Evolutionary conservation across 2,888 invertebrate species (phyloP).

Genomic region (Augiades crinisus): DNA sequence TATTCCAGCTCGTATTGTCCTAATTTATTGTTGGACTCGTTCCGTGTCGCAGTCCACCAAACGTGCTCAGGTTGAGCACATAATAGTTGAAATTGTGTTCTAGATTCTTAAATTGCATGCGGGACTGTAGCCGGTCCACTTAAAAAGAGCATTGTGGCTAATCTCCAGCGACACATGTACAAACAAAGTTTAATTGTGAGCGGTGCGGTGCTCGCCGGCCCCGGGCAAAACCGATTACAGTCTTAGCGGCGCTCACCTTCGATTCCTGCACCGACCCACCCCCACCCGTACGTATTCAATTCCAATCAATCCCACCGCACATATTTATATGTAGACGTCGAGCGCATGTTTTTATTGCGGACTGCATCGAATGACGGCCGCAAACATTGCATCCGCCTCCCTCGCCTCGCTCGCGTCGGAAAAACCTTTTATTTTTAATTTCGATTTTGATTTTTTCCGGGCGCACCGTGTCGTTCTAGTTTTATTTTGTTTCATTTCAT

Average conservation of each 20-base stretch:
- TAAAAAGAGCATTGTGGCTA: constrained; percentile 79
- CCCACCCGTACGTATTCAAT: constrained; percentile 73
- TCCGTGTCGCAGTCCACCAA: constrained; percentile 12
- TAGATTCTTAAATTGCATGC: constrained; percentile 74
- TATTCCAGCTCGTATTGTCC: constrained; percentile 5
- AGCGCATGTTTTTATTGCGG: constrained; percentile 75
- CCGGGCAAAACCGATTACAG: constrained; percentile 80
- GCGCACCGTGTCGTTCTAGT: constrained; percentile 69
- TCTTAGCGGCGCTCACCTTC: constrained; percentile 79
- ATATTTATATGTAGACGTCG: constrained; percentile 75
- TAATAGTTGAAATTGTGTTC: constrained; percentile 61
- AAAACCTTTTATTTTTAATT: constrained; percentile 79
- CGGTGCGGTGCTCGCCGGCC: constrained; percentile 48
- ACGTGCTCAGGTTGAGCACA: constrained; percentile 19
- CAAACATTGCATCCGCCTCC: constrained; percentile 77
- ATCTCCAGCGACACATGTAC: constrained; percentile 80
- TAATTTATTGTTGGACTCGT: constrained; percentile 12
- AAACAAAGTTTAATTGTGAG: constrained; percentile 81
- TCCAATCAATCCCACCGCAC: constrained; percentile 78
- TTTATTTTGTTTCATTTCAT: constrained; percentile 82
- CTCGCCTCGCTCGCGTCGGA: constrained; percentile 61
- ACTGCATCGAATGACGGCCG: constrained; percentile 78
- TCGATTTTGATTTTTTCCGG: constrained; percentile 80
- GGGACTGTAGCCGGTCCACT: constrained; percentile 70
- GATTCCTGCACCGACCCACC: constrained; percentile 53